A percentile compares a stretch with the other conserved stretches of the same genome.
Conservation (phyloP, 2,888 invertebrate genomes). For the Cremastinae sp. region DNA sequence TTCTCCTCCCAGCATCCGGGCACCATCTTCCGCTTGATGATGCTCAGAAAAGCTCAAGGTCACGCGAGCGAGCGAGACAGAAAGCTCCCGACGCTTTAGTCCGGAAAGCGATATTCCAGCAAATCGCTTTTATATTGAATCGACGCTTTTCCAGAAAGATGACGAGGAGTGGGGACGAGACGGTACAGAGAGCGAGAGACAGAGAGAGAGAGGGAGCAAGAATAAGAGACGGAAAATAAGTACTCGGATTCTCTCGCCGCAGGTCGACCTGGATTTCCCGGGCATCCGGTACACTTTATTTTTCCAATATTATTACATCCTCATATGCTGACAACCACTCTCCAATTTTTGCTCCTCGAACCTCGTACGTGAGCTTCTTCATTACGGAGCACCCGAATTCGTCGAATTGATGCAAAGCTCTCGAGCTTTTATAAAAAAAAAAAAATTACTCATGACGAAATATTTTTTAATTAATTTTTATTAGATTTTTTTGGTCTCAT, state of each 20-base stretch:
- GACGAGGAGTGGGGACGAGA: not conserved
- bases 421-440: no score
- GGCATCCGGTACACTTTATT: constrained; percentile 35
- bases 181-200: constrained; percentile 5
- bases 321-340: constrained; percentile 22
- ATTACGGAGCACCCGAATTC: not conserved
- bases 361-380: not conserved
- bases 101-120: constrained; percentile 53
- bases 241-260: constrained; percentile 31
- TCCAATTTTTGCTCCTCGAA: constrained; percentile 7
- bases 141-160: constrained; percentile 29
- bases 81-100: constrained; percentile 3
- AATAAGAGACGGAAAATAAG: constrained; percentile 27
- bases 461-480: no score
- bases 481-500: no score
- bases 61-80: constrained; percentile 25
- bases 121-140: constrained; percentile 59
- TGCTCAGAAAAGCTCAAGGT: constrained; percentile 30
- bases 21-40: not conserved
- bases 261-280: constrained; percentile 46
- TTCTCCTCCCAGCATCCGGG: not conserved
- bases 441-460: no score
- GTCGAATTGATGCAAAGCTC: no score
- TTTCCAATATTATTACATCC: constrained; percentile 40
- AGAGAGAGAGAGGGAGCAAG: not conserved